Percentiles rank a stretch among this genome's conserved stretches.
These are phyloP conservation scores for Myocastor coypus DNA, from an alignment of 2,113 vertebrate genomes.

Conservation along the genomic window DNA sequence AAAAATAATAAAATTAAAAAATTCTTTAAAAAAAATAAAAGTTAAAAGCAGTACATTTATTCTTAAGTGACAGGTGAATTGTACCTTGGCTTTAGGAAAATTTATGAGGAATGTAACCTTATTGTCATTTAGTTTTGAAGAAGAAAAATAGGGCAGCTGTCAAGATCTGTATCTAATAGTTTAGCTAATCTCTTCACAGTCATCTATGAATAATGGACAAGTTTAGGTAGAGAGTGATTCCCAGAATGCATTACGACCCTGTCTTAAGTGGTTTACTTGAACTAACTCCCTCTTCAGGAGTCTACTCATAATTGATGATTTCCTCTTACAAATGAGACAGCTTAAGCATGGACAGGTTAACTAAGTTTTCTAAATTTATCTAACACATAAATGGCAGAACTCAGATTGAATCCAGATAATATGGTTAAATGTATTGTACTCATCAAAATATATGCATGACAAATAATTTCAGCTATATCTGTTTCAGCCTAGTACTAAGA, in stretches of 20 bases:
- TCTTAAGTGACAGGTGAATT: constrained; percentile 50
- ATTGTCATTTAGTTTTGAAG: background rate
- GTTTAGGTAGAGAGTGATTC: background rate
- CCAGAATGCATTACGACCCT: background rate
- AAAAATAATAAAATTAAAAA: too few relatives aligned
- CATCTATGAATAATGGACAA: background rate
- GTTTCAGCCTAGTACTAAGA: background rate
- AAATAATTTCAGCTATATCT: background rate
- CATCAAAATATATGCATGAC: background rate
- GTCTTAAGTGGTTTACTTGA: background rate
- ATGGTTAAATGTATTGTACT: background rate
- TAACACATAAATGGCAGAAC: background rate
- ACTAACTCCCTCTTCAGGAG: background rate
- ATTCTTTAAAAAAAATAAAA: too few relatives aligned
- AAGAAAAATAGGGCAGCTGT: constrained; percentile 2
- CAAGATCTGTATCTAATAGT: background rate
- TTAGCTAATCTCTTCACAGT: background rate
- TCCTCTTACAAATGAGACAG: background rate
- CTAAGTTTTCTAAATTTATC: background rate
- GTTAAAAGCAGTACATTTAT: too few relatives aligned
- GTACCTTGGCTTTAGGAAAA: constrained; percentile 36
- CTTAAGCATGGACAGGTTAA: background rate
- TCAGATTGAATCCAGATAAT: background rate
- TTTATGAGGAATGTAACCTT: constrained; percentile 44
- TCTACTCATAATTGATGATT: background rate